phyloP scores from a whole-genome alignment of 1,140 invertebrate genomes.

The Euborellia annulipes region DNA sequence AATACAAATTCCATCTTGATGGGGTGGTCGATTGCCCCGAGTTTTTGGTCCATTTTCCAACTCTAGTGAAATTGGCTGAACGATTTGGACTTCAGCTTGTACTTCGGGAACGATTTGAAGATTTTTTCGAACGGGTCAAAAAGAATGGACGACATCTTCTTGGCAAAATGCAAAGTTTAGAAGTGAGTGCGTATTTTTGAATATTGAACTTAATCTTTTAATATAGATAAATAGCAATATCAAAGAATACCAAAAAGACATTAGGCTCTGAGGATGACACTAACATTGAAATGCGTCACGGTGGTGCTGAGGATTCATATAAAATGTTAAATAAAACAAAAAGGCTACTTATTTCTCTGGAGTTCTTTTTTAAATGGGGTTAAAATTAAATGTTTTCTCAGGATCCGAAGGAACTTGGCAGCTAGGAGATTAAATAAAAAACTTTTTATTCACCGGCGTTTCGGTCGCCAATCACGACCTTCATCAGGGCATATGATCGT shows the following conservation, averaged over 20 bases:
- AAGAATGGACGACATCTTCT: conserved; percentile 45
- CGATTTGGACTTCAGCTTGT: conserved; percentile 69
- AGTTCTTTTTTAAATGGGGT: too few relatives aligned
- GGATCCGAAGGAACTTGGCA: too few relatives aligned
- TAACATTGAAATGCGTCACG: neutral
- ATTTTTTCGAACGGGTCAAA: conserved; percentile 58
- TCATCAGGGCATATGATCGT: too few relatives aligned
- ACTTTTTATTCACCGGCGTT: too few relatives aligned
- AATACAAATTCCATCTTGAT: conserved; percentile 91
- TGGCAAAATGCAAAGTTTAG: conserved; percentile 54
- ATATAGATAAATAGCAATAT: neutral
- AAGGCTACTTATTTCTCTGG: too few relatives aligned
- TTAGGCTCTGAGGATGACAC: neutral
- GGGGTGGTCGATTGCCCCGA: conserved; percentile 97
- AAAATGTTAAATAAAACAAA: too few relatives aligned
- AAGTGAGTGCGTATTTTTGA: conserved; percentile 23
- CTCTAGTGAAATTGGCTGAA: conserved; percentile 64
- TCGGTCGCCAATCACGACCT: too few relatives aligned
- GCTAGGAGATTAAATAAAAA: too few relatives aligned
- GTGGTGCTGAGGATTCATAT: neutral
- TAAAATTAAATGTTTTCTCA: too few relatives aligned
- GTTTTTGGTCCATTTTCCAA: conserved; percentile 88
- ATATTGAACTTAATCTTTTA: neutral
- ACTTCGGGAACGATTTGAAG: conserved; percentile 55
- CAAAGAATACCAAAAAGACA: neutral